These are phyloP conservation scores for Nyctibius grandis DNA, from an alignment of 2,797 vertebrate species.

Conservation along the genomic window DNA sequence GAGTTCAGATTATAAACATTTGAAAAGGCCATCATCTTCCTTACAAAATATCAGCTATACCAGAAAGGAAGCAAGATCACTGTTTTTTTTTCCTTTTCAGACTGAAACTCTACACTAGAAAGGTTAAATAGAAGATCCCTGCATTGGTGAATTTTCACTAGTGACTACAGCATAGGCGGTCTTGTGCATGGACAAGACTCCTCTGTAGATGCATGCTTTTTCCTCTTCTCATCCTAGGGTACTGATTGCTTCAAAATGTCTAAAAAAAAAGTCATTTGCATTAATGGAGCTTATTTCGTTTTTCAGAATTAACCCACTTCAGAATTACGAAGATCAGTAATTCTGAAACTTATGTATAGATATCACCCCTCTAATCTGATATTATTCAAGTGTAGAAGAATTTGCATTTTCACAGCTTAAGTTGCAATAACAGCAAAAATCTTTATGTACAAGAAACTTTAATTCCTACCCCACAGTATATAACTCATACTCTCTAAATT, in stretches of 20 bases:
- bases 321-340: not conserved
- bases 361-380: not conserved
- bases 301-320: not conserved
- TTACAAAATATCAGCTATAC: not conserved
- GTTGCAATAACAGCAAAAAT: not conserved
- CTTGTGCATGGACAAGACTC: not conserved
- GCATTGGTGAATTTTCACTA: not conserved
- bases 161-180: not conserved
- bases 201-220: not conserved
- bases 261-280: not conserved
- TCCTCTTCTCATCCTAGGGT: not conserved
- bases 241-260: not conserved
- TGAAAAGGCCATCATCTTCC: not conserved
- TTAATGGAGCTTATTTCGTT: not conserved
- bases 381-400: not conserved
- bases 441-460: not conserved
- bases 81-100: not conserved
- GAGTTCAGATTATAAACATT: not conserved
- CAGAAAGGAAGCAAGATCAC: not conserved
- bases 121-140: not conserved
- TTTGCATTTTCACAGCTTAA: not conserved
- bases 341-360: not conserved
- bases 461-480: not conserved
- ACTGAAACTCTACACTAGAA: not conserved
- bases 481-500: not conserved